A percentile compares a stretch with the other conserved stretches of the same genome.
phyloP scores from a whole-genome alignment of 2,113 vertebrate genomes.

The Nasalis larvatus region DNA sequence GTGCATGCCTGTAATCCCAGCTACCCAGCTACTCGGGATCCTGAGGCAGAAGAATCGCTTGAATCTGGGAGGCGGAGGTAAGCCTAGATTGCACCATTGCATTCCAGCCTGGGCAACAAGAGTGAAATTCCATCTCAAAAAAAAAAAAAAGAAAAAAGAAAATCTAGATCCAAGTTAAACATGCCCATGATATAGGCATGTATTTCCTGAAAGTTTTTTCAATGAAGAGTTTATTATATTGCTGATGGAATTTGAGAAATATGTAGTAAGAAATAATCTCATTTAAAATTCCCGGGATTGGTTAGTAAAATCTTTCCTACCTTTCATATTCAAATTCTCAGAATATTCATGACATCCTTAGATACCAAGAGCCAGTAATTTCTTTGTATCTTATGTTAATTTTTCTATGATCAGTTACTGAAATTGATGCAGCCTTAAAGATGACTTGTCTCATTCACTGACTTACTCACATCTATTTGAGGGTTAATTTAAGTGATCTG shows the following conservation, averaged over 20 bases:
- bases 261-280: neutral
- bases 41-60: too few species aligned
- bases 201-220: neutral
- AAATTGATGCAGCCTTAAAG: neutral
- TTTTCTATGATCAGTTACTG: neutral
- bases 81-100: too few species aligned
- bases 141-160: neutral
- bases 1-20: too few species aligned
- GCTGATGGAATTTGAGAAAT: neutral
- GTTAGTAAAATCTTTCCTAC: neutral
- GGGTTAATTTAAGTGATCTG: neutral
- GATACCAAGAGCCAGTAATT: neutral
- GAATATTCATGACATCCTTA: neutral
- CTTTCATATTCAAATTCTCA: neutral
- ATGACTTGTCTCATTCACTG: neutral
- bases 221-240: neutral
- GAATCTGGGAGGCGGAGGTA: too few species aligned
- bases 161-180: neutral
- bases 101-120: too few species aligned
- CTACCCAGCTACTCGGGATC: too few species aligned
- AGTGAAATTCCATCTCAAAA: too few species aligned
- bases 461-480: neutral
- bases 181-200: neutral
- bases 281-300: neutral
- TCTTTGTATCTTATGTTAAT: neutral